These are phyloP conservation scores for Acleris laterana DNA, from an alignment of 2,888 invertebrate genomes.

Conservation along the genomic window DNA sequence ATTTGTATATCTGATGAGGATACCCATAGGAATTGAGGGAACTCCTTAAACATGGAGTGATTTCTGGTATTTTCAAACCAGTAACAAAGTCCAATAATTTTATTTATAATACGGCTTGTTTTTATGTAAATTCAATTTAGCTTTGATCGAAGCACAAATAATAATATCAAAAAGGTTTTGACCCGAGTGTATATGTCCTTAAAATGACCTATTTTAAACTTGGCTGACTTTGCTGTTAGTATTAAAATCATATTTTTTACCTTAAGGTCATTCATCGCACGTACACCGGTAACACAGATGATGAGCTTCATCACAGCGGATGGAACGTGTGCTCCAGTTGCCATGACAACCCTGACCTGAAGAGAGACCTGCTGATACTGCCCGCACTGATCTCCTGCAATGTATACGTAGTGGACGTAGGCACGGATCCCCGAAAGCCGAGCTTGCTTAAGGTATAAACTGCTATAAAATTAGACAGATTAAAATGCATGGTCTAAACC, in stretches of 20 bases:
- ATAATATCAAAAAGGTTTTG: no score
- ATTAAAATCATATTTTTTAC: not conserved
- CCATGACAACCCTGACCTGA: slow-evolving; percentile 82
- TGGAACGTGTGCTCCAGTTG: slow-evolving; percentile 99
- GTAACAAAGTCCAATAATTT: no score
- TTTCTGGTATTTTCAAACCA: no score
- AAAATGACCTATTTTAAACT: no score
- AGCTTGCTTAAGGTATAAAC: slow-evolving; percentile 87
- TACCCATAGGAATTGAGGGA: no score
- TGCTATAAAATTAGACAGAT: not conserved
- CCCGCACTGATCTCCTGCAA: slow-evolving; percentile 93
- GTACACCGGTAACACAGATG: slow-evolving; percentile 89
- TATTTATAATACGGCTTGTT: no score
- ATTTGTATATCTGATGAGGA: no score
- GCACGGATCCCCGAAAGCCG: slow-evolving; percentile 89
- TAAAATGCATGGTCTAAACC: no score
- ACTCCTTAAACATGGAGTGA: no score
- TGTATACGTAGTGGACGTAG: slow-evolving; percentile 93
- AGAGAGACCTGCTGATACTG: slow-evolving; percentile 91
- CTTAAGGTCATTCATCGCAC: slow-evolving; percentile 93
- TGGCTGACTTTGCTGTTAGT: not conserved
- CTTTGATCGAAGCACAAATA: no score
- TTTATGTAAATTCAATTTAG: no score
- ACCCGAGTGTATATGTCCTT: no score
- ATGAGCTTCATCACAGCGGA: slow-evolving; percentile 97